Percentiles rank a stretch among this genome's conserved stretches.
Conservation (phyloP, 2,113 vertebrate genomes). For the Rutilus rutilus region DNA sequence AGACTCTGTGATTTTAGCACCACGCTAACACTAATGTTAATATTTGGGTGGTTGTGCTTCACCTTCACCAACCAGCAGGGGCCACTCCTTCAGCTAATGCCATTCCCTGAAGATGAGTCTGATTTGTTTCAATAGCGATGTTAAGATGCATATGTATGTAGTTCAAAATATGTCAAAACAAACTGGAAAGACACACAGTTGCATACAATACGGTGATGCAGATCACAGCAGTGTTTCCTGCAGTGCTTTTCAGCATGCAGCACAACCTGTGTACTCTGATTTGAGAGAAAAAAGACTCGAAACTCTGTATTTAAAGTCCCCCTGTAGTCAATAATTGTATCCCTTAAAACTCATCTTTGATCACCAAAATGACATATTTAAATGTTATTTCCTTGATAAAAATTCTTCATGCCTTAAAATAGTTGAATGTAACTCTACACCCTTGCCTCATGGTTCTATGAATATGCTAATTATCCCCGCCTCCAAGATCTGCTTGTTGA, state of each 20-base stretch:
- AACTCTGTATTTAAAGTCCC: not conserved
- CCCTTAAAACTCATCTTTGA: too few relatives aligned
- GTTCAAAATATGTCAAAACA: not conserved
- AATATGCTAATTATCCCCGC: too few relatives aligned
- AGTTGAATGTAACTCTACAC: too few relatives aligned
- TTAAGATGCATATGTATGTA: not conserved
- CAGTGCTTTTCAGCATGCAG: not conserved
- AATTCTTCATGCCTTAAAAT: too few relatives aligned
- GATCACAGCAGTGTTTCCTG: not conserved
- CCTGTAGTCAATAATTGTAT: too few relatives aligned
- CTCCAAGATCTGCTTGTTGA: too few relatives aligned
- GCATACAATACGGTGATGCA: not conserved
- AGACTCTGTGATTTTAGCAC: constrained; percentile 37
- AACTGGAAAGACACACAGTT: not conserved
- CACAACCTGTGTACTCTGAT: not conserved
- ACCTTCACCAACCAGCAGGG: constrained; percentile 10
- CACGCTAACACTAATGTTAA: constrained; percentile 35
- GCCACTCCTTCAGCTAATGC: not conserved
- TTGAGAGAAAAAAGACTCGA: not conserved
- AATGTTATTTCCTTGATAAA: too few relatives aligned
- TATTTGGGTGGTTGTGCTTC: not conserved
- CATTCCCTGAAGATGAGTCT: not conserved
- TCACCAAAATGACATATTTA: too few relatives aligned
- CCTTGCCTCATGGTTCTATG: too few relatives aligned
- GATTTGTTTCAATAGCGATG: not conserved